A percentile compares a stretch with the other conserved stretches of the same genome.
phyloP scores from a whole-genome alignment of 2,113 vertebrate species.

The Salvelinus namaycush region DNA sequence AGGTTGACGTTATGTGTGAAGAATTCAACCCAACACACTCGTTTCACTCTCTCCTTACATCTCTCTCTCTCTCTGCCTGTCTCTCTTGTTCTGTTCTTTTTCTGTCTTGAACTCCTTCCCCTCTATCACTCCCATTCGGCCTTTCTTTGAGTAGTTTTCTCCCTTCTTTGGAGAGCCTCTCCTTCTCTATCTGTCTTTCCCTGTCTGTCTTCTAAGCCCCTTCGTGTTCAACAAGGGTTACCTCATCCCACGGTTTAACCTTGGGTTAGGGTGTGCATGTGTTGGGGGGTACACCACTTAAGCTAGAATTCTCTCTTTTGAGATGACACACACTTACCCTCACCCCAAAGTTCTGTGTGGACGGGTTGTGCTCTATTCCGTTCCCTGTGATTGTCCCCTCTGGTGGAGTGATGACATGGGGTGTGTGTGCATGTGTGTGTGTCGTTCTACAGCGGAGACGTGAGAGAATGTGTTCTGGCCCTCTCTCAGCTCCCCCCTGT shows the following conservation, averaged over 20 bases:
- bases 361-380: slow-evolving; percentile 15
- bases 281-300: neutral
- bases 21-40: slow-evolving; percentile 62
- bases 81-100: neutral
- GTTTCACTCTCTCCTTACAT: slow-evolving; percentile 11
- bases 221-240: slow-evolving; percentile 53
- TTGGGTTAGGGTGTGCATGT: slow-evolving; percentile 15
- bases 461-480: slow-evolving; percentile 29
- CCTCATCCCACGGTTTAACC: slow-evolving; percentile 57
- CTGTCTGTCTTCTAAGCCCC: slow-evolving; percentile 24
- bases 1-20: slow-evolving; percentile 73
- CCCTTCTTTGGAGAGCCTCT: slow-evolving; percentile 10
- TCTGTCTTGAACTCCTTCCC: neutral
- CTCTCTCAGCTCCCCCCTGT: slow-evolving; percentile 9
- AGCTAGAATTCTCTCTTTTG: neutral
- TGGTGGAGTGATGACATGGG: slow-evolving; percentile 17
- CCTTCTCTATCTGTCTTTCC: neutral
- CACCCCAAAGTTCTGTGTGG: neutral
- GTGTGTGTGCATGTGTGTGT: slow-evolving; percentile 16
- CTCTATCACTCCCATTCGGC: slow-evolving; percentile 1
- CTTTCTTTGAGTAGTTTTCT: slow-evolving; percentile 21
- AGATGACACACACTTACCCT: neutral
- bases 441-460: neutral
- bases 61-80: slow-evolving; percentile 1
- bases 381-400: slow-evolving; percentile 33